These are phyloP conservation scores for Scophthalmus maximus DNA, from an alignment of 2,113 vertebrate genomes.

Conservation along the genomic window DNA sequence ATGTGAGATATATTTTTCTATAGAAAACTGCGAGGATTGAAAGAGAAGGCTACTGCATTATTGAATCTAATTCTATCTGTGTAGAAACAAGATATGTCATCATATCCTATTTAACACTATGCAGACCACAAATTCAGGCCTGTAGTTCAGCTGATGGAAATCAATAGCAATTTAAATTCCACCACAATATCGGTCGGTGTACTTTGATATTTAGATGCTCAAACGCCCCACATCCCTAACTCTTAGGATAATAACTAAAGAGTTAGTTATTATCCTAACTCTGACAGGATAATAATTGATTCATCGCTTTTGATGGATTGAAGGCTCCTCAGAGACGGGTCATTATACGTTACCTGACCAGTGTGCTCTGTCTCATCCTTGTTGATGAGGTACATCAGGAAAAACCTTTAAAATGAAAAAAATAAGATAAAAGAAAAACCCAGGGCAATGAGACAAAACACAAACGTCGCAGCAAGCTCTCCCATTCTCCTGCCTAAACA, in stretches of 20 bases:
- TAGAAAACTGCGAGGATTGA: no score
- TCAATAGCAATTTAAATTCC: rapidly evolving
- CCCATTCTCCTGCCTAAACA: background rate
- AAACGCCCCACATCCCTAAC: background rate
- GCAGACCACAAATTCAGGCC: background rate
- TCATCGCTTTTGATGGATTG: background rate
- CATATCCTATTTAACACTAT: background rate
- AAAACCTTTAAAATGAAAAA: conserved; percentile 87
- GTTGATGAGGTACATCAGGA: conserved; percentile 99
- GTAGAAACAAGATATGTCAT: no score
- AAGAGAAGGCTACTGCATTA: no score
- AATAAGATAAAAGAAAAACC: background rate
- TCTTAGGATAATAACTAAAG: background rate
- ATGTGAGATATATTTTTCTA: no score
- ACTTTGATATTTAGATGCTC: background rate
- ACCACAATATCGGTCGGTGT: background rate
- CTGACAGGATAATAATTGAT: background rate
- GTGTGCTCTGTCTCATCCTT: conserved; percentile 99
- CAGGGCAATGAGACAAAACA: conserved; percentile 19
- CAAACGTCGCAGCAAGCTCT: conserved; percentile 27
- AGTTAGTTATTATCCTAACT: no score
- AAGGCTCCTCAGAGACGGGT: conserved; percentile 12
- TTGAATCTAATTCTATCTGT: no score
- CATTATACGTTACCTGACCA: conserved; percentile 86
- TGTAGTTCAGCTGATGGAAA: no score